Base-by-base conservation (phyloP, 2,888 invertebrate species). In the Sinhomidia bicolor region DNA sequence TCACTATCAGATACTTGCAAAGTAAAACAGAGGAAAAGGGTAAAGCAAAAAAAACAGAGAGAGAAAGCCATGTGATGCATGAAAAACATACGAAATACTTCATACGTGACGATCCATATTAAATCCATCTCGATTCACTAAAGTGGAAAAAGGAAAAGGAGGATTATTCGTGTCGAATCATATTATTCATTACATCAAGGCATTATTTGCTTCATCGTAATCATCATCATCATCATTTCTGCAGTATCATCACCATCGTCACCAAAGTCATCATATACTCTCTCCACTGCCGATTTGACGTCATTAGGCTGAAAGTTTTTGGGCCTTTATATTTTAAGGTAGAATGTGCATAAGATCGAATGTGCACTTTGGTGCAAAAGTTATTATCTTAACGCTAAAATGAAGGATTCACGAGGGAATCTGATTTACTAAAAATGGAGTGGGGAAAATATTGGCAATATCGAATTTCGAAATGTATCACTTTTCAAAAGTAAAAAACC, bases 91-190 rank as follows among this genome's bases (percentile, higher is more conserved):
- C 41, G 36, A 57, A 78, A 57, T 76, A 54, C 20, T 80, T 85
- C 79, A 79, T 65, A 79, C 79, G 85, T 79, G 79, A 85, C 80
- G 85, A 85, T 79, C 68, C 54, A 85, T 85, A 85, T 85, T 85
- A 79, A 79, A 85, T 44, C 85, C 57, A 79, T 79, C 78, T 41
- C 78, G 51, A 78, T 29, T 85, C 85, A 79, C 23, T 29, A 79
- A 68, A 79, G 80, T 78, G 85, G 85, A 85, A 85, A 71, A 85
- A 78, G 85, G 65, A 79, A 85, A 41, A 20, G 44, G 71, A 83
- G 62, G 79, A 85, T 85, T 85, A 80, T 68, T 79, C 85, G 54
- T 85, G 85, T 79, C 79, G 65, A 79, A 85, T 85, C 57, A 78
- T 85, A 84, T 76, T 84, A 85, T 85, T 85, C 85, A 85, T 85